Percentiles rank a stretch among this genome's conserved stretches.
These are phyloP conservation scores for Clamator glandarius DNA, from an alignment of 2,797 vertebrate genomes.

Conservation along the genomic window DNA sequence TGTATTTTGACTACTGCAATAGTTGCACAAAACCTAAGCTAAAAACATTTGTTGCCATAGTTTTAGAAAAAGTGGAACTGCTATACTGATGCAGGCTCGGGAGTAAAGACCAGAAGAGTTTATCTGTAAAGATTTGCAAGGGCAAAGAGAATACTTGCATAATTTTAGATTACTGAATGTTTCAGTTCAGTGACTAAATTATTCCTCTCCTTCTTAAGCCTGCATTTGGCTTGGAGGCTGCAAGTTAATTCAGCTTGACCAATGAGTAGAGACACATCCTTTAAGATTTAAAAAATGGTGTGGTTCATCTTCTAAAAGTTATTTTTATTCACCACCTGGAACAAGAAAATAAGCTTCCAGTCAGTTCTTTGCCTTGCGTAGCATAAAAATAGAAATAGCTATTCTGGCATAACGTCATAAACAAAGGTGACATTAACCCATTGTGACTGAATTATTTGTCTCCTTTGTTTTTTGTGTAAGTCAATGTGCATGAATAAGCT, in stretches of 20 bases:
- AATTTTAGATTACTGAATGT: slow-evolving; percentile 57
- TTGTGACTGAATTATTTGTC: slow-evolving; percentile 37
- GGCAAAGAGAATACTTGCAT: slow-evolving; percentile 63
- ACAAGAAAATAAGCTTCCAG: slow-evolving; percentile 58
- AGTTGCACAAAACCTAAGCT: background rate
- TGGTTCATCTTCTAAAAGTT: slow-evolving; percentile 16
- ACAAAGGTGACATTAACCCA: slow-evolving; percentile 3
- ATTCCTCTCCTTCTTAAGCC: slow-evolving; percentile 18
- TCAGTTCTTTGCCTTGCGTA: slow-evolving; percentile 36
- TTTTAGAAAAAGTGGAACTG: slow-evolving; percentile 6
- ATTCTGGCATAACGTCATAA: slow-evolving; percentile 44
- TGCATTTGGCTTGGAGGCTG: slow-evolving; percentile 42
- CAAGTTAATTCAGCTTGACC: slow-evolving; percentile 70
- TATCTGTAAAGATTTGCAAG: slow-evolving; percentile 43
- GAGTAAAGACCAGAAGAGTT: slow-evolving; percentile 16
- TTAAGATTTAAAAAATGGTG: slow-evolving; percentile 51
- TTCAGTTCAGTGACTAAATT: slow-evolving; percentile 63
- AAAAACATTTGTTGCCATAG: slow-evolving; percentile 46
- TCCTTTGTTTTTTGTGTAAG: background rate
- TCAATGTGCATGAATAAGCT: background rate
- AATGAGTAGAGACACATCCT: slow-evolving; percentile 34
- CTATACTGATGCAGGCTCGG: background rate
- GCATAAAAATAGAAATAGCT: slow-evolving; percentile 41
- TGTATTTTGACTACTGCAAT: background rate
- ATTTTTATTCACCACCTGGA: slow-evolving; percentile 61